Percentiles rank a stretch among this genome's conserved stretches.
Conservation (phyloP, 2,113 vertebrate species). For the Tursiops truncatus region DNA sequence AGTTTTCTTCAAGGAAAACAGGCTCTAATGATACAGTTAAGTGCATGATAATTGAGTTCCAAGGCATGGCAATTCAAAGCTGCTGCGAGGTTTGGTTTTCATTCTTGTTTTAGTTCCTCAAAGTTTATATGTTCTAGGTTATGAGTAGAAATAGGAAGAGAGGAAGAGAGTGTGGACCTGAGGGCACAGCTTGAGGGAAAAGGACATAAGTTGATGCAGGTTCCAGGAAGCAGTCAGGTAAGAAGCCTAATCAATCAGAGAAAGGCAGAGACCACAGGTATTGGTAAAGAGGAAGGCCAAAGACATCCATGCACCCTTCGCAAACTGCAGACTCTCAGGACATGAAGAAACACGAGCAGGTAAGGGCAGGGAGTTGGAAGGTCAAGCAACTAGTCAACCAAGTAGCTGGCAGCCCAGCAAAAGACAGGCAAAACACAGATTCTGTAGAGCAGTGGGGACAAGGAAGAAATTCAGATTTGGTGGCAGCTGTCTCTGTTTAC, state of each 20-base stretch:
- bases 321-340: background rate
- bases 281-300: background rate
- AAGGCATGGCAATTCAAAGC: background rate
- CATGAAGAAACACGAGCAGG: background rate
- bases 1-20: background rate
- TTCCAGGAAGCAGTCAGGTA: background rate
- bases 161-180: background rate
- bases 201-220: background rate
- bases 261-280: background rate
- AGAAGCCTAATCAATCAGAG: background rate
- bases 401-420: background rate
- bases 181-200: background rate
- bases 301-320: background rate
- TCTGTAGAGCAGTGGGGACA: background rate
- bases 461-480: background rate
- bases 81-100: background rate
- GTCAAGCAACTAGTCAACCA: background rate
- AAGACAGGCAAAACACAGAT: background rate
- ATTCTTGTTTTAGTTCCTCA: background rate
- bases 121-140: background rate
- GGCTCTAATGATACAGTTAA: background rate
- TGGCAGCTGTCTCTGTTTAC: background rate
- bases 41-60: background rate
- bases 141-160: background rate
- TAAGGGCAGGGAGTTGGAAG: background rate